A percentile compares a stretch with the other conserved stretches of the same genome.
Evolutionary conservation across 1,140 invertebrate genomes (phyloP).

Genomic region (Chelonus insularis): DNA sequence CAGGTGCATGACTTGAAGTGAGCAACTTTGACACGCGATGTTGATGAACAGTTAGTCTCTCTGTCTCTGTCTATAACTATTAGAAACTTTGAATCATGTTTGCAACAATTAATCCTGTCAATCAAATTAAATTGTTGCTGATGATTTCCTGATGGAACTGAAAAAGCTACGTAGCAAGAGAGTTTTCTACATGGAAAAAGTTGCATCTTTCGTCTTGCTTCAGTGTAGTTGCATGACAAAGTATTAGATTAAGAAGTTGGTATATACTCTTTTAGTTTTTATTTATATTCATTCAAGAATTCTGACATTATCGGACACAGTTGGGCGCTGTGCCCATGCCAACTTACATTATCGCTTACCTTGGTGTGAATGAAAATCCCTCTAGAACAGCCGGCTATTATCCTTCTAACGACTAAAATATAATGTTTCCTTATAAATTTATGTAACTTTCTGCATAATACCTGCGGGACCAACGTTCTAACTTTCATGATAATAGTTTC

Average conservation of each 20-base stretch:
- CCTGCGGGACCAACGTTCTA: slow-evolving; percentile 12
- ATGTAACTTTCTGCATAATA: slow-evolving; percentile 30
- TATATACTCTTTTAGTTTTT: too few relatives aligned
- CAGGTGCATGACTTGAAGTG: background rate
- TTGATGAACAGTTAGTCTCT: too few relatives aligned
- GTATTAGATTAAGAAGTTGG: too few relatives aligned
- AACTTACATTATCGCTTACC: slow-evolving; percentile 5
- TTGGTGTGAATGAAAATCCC: slow-evolving; percentile 27
- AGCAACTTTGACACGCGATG: background rate
- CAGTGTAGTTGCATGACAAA: too few relatives aligned
- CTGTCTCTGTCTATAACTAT: too few relatives aligned
- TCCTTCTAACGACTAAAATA: slow-evolving; percentile 28
- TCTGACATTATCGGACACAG: background rate
- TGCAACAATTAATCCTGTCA: background rate
- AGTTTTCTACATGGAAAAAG: too few relatives aligned
- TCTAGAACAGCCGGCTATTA: slow-evolving; percentile 26
- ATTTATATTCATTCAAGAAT: background rate
- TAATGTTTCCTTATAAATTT: slow-evolving; percentile 29
- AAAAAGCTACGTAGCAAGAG: too few relatives aligned
- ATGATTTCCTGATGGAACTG: background rate
- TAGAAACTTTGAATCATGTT: background rate
- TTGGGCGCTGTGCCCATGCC: background rate
- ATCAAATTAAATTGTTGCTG: background rate
- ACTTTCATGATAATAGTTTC: slow-evolving; percentile 26
- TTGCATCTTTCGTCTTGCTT: too few relatives aligned